Evolutionary conservation across 2,797 vertebrate genomes (phyloP).

Genomic region (Varecia variegata): DNA sequence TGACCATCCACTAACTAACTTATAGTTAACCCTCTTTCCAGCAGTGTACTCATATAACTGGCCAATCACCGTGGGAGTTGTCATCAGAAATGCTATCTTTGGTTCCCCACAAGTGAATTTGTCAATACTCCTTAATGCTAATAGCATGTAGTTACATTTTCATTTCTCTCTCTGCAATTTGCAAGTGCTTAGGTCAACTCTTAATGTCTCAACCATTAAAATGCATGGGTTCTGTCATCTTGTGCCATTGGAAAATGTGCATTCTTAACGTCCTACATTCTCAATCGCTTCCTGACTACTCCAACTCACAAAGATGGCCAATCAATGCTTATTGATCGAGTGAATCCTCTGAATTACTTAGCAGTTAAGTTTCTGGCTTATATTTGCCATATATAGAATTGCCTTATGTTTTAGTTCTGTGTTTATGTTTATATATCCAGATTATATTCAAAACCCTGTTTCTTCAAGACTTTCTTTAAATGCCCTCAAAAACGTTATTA

Average conservation of each 20-base stretch:
- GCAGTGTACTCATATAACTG: background rate
- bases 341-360: background rate
- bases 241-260: background rate
- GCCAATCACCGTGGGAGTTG: background rate
- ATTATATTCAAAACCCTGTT: background rate
- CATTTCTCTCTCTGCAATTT: slow-evolving; percentile 43
- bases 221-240: slow-evolving; percentile 30
- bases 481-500: background rate
- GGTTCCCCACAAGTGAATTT: slow-evolving; percentile 60
- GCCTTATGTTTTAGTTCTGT: background rate
- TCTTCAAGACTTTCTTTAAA: background rate
- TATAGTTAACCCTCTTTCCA: background rate
- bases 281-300: background rate
- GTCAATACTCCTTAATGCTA: slow-evolving; percentile 59
- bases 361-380: background rate
- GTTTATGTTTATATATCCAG: background rate
- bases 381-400: background rate
- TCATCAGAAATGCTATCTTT: background rate
- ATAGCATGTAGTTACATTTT: slow-evolving; percentile 34
- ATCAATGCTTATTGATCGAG: background rate
- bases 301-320: background rate
- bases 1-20: slow-evolving; percentile 1
- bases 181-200: slow-evolving; percentile 28
- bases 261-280: fast-evolving
- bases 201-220: slow-evolving; percentile 25